phyloP scores from a whole-genome alignment of 1,140 invertebrate genomes.

The Tribolium madens region DNA sequence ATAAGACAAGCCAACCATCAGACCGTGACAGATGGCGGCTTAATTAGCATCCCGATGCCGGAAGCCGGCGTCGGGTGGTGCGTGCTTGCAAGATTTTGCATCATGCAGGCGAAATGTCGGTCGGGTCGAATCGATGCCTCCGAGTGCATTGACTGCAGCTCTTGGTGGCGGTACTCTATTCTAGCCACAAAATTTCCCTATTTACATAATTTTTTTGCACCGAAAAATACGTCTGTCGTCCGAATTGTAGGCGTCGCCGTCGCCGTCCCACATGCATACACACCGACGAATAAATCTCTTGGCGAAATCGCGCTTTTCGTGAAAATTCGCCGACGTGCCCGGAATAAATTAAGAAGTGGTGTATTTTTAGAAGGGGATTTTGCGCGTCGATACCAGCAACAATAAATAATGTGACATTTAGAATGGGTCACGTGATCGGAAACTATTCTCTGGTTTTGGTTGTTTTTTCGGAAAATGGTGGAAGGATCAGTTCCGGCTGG shows the following conservation, averaged over 20 bases:
- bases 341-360: background rate
- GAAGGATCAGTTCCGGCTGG: background rate
- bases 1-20: background rate
- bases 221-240: background rate
- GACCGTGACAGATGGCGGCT: background rate
- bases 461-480: background rate
- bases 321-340: background rate
- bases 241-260: too few relatives aligned
- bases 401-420: background rate
- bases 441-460: background rate
- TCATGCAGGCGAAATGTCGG: background rate
- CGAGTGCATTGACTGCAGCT: background rate
- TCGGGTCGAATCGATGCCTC: background rate
- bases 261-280: too few relatives aligned
- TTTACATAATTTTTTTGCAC: background rate
- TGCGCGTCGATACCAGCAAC: too few relatives aligned
- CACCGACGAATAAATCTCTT: background rate
- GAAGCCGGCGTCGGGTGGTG: background rate
- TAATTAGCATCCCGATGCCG: background rate
- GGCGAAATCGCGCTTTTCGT: too few relatives aligned
- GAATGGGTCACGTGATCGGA: background rate
- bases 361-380: background rate
- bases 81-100: background rate
- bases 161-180: background rate
- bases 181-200: background rate